These are phyloP conservation scores for Mantis religiosa DNA, from an alignment of 2,888 invertebrate genomes.

Conservation along the genomic window DNA sequence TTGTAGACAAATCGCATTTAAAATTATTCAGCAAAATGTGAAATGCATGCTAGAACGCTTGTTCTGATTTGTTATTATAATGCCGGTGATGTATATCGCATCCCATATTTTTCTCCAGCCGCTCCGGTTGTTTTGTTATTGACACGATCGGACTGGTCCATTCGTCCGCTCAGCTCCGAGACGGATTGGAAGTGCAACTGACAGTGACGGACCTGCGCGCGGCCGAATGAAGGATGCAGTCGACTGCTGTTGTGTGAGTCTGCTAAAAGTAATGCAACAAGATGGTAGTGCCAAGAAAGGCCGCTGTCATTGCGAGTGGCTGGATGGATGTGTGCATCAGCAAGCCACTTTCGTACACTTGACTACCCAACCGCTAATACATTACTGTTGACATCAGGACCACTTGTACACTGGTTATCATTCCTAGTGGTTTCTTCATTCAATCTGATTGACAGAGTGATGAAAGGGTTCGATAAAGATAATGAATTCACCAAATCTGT, in stretches of 20 bases:
- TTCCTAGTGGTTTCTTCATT: background rate
- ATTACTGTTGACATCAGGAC: background rate
- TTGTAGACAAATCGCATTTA: background rate
- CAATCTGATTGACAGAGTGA: background rate
- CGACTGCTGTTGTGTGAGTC: background rate
- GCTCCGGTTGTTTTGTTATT: background rate
- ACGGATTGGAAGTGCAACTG: background rate
- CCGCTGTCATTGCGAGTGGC: background rate
- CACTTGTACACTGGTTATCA: background rate
- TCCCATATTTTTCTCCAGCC: background rate
- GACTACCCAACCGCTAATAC: background rate
- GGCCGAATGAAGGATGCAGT: background rate
- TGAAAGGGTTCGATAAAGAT: background rate
- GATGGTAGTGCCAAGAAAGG: background rate
- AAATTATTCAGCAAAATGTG: slow-evolving; percentile 13
- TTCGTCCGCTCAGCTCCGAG: background rate
- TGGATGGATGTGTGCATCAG: background rate
- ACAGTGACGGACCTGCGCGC: background rate
- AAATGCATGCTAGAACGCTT: background rate
- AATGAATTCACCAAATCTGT: background rate
- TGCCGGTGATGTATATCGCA: slow-evolving; percentile 4
- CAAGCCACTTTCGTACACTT: background rate
- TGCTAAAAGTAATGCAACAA: background rate
- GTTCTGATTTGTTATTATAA: slow-evolving; percentile 14
- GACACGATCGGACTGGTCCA: background rate